Evolutionary conservation across 2,888 invertebrate species (phyloP).

Genomic region (Agriopis leucophaearia): DNA sequence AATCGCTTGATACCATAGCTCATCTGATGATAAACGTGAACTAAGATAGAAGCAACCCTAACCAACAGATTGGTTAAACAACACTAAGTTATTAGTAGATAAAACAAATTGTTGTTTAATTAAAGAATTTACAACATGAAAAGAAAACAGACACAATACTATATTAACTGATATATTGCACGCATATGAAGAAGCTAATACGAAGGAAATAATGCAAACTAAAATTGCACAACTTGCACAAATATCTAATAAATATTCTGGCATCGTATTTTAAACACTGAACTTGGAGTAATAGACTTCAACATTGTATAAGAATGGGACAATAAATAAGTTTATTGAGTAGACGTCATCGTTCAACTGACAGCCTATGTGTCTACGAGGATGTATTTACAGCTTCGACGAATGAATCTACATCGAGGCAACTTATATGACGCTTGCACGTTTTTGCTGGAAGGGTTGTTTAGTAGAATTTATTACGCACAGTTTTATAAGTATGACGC

Average conservation of each 20-base stretch:
- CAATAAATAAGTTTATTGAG: slow-evolving; percentile 58
- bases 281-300: slow-evolving; percentile 25
- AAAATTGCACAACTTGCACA: slow-evolving; percentile 48
- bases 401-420: slow-evolving; percentile 40
- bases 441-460: slow-evolving; percentile 26
- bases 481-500: neutral
- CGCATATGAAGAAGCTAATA: slow-evolving; percentile 4
- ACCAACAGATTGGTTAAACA: neutral
- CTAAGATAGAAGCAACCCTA: neutral
- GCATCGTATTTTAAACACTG: slow-evolving; percentile 19
- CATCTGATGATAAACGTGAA: neutral
- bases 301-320: slow-evolving; percentile 54
- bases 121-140: neutral
- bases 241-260: slow-evolving; percentile 39
- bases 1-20: no score
- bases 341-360: slow-evolving; percentile 50
- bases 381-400: slow-evolving; percentile 60
- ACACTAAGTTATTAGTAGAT: neutral
- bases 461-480: neutral
- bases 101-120: neutral
- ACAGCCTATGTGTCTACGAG: slow-evolving; percentile 57
- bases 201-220: slow-evolving; percentile 1
- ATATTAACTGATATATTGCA: neutral
- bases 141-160: neutral
- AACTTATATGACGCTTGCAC: slow-evolving; percentile 20